A percentile compares a stretch with the other conserved stretches of the same genome.
Evolutionary conservation across 2,888 invertebrate species (phyloP).

Genomic region (Endomychus coccineus): DNA sequence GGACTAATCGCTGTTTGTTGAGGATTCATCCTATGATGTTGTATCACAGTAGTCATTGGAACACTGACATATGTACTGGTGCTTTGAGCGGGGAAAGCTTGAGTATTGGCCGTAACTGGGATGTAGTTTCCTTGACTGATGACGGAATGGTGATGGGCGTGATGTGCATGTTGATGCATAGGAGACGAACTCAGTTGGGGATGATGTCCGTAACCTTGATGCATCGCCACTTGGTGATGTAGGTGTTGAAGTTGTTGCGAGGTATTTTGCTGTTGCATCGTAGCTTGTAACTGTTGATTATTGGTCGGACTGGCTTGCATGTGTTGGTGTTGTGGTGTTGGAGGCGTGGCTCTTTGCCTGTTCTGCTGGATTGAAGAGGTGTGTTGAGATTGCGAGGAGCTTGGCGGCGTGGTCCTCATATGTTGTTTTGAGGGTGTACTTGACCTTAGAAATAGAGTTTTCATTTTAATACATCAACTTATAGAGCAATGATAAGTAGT

Average conservation of each 20-base stretch:
- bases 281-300: slow-evolving; percentile 27
- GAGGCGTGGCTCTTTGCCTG: slow-evolving; percentile 39
- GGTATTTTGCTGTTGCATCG: slow-evolving; percentile 38
- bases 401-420: slow-evolving; percentile 39
- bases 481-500: too few relatives aligned
- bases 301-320: slow-evolving; percentile 36
- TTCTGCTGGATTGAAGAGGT: slow-evolving; percentile 26
- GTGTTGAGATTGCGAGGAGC: slow-evolving; percentile 31
- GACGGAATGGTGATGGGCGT: slow-evolving; percentile 39
- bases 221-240: slow-evolving; percentile 42
- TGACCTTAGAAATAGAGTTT: too few relatives aligned
- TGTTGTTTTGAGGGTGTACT: slow-evolving; percentile 41
- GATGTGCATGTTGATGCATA: slow-evolving; percentile 39
- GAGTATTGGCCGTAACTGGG: slow-evolving; percentile 52
- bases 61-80: slow-evolving; percentile 57
- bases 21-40: slow-evolving; percentile 47
- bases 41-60: slow-evolving; percentile 61
- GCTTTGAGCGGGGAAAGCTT: slow-evolving; percentile 49
- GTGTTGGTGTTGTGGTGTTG: slow-evolving; percentile 31
- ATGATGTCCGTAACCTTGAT: slow-evolving; percentile 38
- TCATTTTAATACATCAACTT: too few relatives aligned
- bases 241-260: slow-evolving; percentile 37
- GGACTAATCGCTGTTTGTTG: slow-evolving; percentile 42
- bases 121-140: slow-evolving; percentile 48
- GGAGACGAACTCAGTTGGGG: slow-evolving; percentile 29